Percentiles rank a stretch among this genome's conserved stretches.
These are phyloP conservation scores for Latrodectus geometricus DNA, from an alignment of 1,140 invertebrate species.

Conservation along the genomic window DNA sequence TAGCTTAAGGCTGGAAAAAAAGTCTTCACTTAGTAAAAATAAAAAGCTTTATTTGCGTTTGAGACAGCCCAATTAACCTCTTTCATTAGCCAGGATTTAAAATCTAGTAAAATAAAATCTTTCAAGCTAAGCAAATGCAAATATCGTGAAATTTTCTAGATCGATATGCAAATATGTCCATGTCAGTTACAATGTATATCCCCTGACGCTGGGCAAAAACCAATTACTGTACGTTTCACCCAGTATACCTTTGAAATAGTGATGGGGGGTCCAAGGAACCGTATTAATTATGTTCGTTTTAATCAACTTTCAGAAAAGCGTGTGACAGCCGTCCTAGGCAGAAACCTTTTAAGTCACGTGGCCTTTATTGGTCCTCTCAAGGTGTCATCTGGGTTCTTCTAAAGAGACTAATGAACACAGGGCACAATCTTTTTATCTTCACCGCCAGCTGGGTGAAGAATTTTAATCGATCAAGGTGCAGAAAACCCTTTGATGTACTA, in stretches of 20 bases:
- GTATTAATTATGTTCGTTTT: slow-evolving; percentile 55
- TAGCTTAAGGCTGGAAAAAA: too few relatives aligned
- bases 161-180: slow-evolving; percentile 34
- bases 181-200: neutral
- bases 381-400: slow-evolving; percentile 23
- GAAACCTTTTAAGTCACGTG: slow-evolving; percentile 9
- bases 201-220: slow-evolving; percentile 7
- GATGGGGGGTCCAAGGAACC: slow-evolving; percentile 7
- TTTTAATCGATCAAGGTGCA: neutral
- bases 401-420: slow-evolving; percentile 13
- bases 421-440: neutral
- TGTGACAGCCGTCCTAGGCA: slow-evolving; percentile 34
- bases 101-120: neutral
- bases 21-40: too few relatives aligned
- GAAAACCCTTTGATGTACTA: too few relatives aligned
- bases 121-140: neutral
- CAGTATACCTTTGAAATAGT: neutral
- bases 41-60: too few relatives aligned
- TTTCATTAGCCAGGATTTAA: too few relatives aligned
- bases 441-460: neutral
- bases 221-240: slow-evolving; percentile 32
- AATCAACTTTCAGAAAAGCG: slow-evolving; percentile 21
- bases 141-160: neutral
- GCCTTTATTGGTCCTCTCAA: slow-evolving; percentile 12
- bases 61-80: too few relatives aligned